A percentile compares a stretch with the other conserved stretches of the same genome.
phyloP scores from a whole-genome alignment of 1,140 invertebrate genomes.

The Drosophila suzukii region DNA sequence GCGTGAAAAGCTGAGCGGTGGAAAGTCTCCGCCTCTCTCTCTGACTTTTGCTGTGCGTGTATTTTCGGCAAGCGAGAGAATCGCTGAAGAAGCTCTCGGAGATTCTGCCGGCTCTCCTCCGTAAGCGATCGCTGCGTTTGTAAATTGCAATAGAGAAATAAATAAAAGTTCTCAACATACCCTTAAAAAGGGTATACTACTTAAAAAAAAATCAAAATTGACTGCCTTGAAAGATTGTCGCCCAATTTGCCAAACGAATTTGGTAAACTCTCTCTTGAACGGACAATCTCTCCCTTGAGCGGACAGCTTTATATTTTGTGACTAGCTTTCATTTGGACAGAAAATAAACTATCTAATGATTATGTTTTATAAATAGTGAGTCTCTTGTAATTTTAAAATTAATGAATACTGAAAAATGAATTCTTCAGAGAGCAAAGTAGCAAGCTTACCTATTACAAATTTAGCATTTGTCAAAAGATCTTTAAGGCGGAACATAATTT shows the following conservation, averaged over 20 bases:
- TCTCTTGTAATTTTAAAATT: no score
- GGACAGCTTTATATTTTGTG: not conserved
- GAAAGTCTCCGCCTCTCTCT: conserved; percentile 28
- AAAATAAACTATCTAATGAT: no score
- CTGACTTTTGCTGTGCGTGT: conserved; percentile 14
- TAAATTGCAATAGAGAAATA: conserved; percentile 72
- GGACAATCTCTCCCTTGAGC: not conserved
- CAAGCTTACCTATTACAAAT: no score
- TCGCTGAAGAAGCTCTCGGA: conserved; percentile 24
- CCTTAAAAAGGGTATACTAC: not conserved
- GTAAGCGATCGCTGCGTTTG: conserved; percentile 49
- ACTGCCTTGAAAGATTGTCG: not conserved
- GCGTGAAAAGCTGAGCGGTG: conserved; percentile 48
- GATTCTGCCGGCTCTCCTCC: conserved; percentile 28
- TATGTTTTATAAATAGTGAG: no score
- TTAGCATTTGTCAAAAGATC: no score
- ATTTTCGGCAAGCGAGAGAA: conserved; percentile 38
- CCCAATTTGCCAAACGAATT: not conserved
- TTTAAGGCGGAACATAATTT: not conserved
- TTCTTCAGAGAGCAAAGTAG: no score
- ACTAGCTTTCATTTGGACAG: no score
- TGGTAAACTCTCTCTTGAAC: not conserved
- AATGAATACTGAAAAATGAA: no score
- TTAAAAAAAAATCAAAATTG: not conserved
- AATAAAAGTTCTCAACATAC: conserved; percentile 43